Conservation (phyloP, 2,113 vertebrate genomes). For the pig (Sus scrofa) region DNA sequence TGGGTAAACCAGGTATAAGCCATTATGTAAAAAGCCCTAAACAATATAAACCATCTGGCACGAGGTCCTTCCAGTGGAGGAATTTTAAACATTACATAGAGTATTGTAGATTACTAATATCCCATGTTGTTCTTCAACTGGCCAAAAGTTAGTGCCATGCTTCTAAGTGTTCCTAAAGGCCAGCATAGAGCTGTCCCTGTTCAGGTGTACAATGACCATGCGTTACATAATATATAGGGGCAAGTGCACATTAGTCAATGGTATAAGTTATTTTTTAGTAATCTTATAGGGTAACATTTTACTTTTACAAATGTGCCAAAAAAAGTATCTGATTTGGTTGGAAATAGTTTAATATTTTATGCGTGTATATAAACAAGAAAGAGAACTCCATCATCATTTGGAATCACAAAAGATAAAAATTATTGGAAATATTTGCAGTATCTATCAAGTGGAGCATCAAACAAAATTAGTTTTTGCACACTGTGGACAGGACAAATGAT, state of each 20-base stretch:
- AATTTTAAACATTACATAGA: neutral
- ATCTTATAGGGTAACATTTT: neutral
- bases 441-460: neutral
- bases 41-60: neutral
- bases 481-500: neutral
- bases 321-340: neutral
- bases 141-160: neutral
- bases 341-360: neutral
- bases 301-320: neutral
- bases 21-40: neutral
- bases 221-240: neutral
- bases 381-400: neutral
- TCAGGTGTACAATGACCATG: neutral
- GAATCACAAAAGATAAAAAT: neutral
- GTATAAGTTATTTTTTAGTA: neutral
- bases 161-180: neutral
- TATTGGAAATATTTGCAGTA: neutral
- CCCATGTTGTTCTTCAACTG: neutral
- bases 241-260: neutral
- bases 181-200: accelerated
- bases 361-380: neutral
- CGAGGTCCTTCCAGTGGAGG: neutral
- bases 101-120: neutral
- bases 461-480: neutral
- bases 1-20: neutral